Conservation (phyloP, 2,113 vertebrate genomes). For the Oxygymnocypris stewartii region DNA sequence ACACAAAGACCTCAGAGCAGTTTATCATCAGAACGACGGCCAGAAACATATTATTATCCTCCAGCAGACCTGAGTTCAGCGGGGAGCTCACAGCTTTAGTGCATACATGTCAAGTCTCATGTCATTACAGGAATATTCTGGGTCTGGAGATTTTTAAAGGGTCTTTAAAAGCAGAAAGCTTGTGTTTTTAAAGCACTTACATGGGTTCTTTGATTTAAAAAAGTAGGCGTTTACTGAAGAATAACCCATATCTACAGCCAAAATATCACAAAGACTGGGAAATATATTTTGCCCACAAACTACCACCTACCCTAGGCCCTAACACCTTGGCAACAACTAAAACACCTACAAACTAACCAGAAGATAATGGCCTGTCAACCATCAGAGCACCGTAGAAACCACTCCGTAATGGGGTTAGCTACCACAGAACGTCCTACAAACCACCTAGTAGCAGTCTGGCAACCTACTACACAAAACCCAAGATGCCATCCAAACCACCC, state of each 20-base stretch:
- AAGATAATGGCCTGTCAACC: too few species aligned
- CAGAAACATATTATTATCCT: not conserved
- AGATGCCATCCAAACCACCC: not conserved
- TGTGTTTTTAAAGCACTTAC: not conserved
- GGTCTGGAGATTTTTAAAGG: not conserved
- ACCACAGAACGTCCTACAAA: not conserved
- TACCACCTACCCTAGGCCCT: not conserved
- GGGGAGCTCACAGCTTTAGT: not conserved
- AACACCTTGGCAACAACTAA: not conserved
- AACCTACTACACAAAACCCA: not conserved
- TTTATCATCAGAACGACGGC: conserved; percentile 39
- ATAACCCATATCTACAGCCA: not conserved
- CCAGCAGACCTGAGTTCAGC: not conserved
- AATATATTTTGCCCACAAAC: not conserved
- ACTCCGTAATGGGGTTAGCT: not conserved
- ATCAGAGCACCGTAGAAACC: too few species aligned
- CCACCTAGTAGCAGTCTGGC: not conserved
- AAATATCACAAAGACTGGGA: not conserved
- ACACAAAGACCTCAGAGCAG: conserved; percentile 21
- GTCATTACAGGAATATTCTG: not conserved
- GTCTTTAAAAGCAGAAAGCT: not conserved
- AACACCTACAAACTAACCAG: not conserved
- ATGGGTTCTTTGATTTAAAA: not conserved
- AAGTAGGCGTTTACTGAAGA: not conserved
- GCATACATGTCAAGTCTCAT: not conserved